phyloP scores from a whole-genome alignment of 2,113 vertebrate genomes.

The Papio anubis region DNA sequence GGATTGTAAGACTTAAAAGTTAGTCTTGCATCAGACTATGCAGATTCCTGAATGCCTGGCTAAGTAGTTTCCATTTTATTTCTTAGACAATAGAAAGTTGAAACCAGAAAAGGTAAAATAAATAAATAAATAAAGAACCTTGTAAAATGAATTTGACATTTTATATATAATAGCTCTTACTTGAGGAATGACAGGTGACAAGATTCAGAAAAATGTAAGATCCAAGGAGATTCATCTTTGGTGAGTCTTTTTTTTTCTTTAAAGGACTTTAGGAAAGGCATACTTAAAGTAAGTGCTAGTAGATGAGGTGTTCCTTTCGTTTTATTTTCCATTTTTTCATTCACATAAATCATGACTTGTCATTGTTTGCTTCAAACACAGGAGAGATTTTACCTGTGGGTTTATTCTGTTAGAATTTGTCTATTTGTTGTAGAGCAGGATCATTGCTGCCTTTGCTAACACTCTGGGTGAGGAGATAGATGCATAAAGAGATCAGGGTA shows the following conservation, averaged over 20 bases:
- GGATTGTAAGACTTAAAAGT: background rate
- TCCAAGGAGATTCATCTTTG: background rate
- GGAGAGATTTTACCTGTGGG: background rate
- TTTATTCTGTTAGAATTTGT: background rate
- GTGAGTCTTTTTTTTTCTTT: background rate
- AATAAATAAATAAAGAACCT: background rate
- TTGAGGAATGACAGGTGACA: background rate
- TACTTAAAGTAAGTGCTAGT: background rate
- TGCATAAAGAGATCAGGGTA: background rate
- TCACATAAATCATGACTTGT: background rate
- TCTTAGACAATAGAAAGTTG: background rate
- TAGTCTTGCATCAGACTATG: background rate
- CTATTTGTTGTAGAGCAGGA: background rate
- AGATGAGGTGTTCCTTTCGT: background rate
- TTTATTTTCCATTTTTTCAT: background rate
- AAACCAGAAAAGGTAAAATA: background rate
- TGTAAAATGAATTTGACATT: slow-evolving; percentile 25
- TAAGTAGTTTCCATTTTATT: slow-evolving; percentile 4
- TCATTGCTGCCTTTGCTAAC: background rate
- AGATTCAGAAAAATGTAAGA: slow-evolving; percentile 1
- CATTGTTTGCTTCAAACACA: background rate
- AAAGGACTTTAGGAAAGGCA: background rate
- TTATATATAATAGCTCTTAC: background rate
- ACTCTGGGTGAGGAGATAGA: background rate
- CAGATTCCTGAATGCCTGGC: background rate